phyloP scores from a whole-genome alignment of 2,888 invertebrate genomes.

The Rotaria macrura region DNA sequence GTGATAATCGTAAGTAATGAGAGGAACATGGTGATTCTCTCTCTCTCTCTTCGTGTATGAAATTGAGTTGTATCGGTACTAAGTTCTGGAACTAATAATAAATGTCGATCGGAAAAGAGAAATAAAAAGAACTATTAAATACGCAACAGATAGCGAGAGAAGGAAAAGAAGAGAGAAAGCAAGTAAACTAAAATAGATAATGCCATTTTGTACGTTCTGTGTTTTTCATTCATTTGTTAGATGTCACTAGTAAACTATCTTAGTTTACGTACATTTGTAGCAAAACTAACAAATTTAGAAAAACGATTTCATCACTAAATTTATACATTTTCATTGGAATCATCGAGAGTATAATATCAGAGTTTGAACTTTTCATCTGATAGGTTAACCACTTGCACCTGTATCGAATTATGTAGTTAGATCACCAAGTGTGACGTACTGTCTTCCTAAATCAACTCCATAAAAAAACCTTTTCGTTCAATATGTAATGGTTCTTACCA shows the following conservation, averaged over 20 bases:
- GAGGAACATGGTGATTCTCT: background rate
- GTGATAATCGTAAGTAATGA: background rate
- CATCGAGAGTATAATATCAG: too few species aligned
- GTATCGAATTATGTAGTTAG: background rate
- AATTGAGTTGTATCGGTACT: background rate
- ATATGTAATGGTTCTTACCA: background rate
- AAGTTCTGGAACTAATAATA: background rate
- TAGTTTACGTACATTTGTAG: too few species aligned
- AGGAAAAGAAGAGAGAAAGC: background rate
- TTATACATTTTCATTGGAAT: too few species aligned
- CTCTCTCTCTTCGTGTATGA: background rate
- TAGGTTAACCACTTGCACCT: background rate
- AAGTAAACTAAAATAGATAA: background rate
- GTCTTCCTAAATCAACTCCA: background rate
- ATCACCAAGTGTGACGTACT: background rate
- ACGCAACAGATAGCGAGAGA: background rate
- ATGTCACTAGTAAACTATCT: background rate
- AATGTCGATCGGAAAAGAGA: background rate
- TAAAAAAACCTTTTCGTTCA: background rate
- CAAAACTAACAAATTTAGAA: too few species aligned
- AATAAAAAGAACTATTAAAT: background rate
- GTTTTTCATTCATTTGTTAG: background rate
- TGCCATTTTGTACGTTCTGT: background rate
- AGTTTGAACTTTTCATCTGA: background rate
- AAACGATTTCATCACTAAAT: too few species aligned